Conservation (phyloP, 2,888 invertebrate species). For the Leptinotarsa peninsularis region DNA sequence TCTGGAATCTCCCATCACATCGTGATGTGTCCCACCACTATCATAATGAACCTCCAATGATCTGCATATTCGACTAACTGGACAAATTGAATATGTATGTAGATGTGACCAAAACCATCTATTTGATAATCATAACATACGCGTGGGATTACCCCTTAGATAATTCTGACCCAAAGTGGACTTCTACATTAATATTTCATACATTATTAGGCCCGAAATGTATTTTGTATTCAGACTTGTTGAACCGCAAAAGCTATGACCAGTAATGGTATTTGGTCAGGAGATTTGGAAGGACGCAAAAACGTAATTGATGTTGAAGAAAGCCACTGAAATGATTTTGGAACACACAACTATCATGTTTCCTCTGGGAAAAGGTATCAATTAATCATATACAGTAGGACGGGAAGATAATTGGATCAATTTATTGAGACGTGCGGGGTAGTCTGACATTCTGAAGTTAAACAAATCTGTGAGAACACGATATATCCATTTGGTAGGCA, state of each 20-base stretch:
- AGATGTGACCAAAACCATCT: conserved; percentile 12
- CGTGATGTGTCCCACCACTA: neutral
- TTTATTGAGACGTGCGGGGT: too few species aligned
- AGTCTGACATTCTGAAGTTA: too few species aligned
- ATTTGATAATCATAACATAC: conserved; percentile 21
- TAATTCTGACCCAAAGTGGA: conserved; percentile 13
- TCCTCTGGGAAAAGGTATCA: neutral
- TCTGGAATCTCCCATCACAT: neutral
- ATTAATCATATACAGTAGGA: neutral
- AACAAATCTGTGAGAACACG: too few species aligned
- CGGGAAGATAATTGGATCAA: too few species aligned
- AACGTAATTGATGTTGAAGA: conserved; percentile 12
- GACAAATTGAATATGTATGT: conserved; percentile 21
- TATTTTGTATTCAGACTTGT: conserved; percentile 18
- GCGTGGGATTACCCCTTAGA: conserved; percentile 18
- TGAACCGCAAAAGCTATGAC: conserved; percentile 9
- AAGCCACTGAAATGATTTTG: neutral
- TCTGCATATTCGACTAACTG: conserved; percentile 10
- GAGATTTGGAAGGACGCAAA: conserved; percentile 9
- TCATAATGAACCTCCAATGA: neutral
- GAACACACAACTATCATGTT: neutral
- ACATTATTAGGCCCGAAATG: conserved; percentile 6
- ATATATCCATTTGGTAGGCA: too few species aligned
- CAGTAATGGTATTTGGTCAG: conserved; percentile 8
- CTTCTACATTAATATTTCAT: conserved; percentile 18